These are phyloP conservation scores for Margaritifera margaritifera DNA, from an alignment of 2,888 invertebrate genomes.

Conservation along the genomic window DNA sequence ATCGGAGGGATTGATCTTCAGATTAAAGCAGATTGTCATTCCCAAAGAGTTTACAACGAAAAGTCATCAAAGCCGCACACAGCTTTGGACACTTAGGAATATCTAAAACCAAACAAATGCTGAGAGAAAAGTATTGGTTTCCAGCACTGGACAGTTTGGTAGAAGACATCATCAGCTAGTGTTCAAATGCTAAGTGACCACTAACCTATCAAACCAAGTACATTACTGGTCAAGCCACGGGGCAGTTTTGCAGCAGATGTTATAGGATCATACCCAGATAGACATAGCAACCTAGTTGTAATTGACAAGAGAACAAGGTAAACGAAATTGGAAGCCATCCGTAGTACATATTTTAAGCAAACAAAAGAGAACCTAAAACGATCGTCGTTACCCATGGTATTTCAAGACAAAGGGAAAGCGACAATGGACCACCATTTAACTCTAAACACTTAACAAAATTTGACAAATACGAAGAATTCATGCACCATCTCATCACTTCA, in stretches of 20 bases:
- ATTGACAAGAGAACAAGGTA: constrained; percentile 16
- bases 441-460: constrained; percentile 20
- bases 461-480: constrained; percentile 15
- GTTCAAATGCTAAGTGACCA: no score
- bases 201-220: constrained; percentile 14
- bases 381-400: constrained; percentile 24
- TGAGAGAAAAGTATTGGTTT: no score
- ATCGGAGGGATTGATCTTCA: no score
- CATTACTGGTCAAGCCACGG: constrained; percentile 10
- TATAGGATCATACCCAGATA: constrained; percentile 3
- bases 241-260: constrained; percentile 5
- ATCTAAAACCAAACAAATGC: no score
- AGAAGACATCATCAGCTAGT: no score
- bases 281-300: constrained; percentile 18
- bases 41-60: no score
- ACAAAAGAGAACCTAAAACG: constrained; percentile 8
- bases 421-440: constrained; percentile 30
- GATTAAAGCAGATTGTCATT: no score
- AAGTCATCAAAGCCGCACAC: no score
- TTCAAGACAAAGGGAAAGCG: constrained; percentile 6
- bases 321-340: constrained; percentile 10
- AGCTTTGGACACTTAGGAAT: no score
- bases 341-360: constrained; percentile 9
- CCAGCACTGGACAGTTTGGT: no score
- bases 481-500: constrained; percentile 22